Evolutionary conservation across 2,797 vertebrate genomes (phyloP).

Genomic region (Microctenopoma stevenorrisi): DNA sequence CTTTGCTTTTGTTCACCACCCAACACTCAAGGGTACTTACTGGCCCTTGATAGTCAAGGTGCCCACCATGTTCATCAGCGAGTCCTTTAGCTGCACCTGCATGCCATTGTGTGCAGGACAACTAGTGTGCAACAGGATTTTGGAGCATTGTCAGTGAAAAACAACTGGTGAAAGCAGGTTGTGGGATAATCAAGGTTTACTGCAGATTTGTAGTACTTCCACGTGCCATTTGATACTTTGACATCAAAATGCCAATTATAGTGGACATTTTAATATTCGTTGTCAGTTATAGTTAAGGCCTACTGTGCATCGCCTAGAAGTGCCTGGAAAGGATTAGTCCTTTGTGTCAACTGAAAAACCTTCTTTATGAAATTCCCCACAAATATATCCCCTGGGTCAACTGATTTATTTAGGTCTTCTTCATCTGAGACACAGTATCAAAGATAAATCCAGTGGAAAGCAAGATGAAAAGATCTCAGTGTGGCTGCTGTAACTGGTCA

Average conservation of each 20-base stretch:
- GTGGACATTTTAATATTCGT: too few species aligned
- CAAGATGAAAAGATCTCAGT: background rate
- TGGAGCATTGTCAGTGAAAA: background rate
- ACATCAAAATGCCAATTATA: too few species aligned
- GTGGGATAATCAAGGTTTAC: background rate
- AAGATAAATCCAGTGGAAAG: slow-evolving; percentile 12
- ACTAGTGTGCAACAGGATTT: background rate
- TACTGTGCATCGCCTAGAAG: too few species aligned
- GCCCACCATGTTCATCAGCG: background rate
- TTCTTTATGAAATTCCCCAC: too few species aligned
- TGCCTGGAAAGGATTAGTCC: too few species aligned
- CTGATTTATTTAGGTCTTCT: slow-evolving; percentile 4
- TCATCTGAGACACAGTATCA: background rate
- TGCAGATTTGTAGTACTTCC: background rate
- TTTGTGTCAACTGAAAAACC: too few species aligned
- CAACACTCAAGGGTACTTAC: background rate
- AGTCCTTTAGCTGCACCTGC: background rate
- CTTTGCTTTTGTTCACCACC: background rate
- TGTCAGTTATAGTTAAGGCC: too few species aligned
- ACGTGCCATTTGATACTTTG: background rate
- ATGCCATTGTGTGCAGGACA: background rate
- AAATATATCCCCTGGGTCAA: background rate
- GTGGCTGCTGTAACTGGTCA: background rate
- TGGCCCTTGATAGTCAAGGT: background rate
- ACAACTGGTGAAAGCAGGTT: background rate